Percentiles rank a stretch among this genome's conserved stretches.
Conservation (phyloP, 2,888 invertebrate genomes). For the Andrena bucephala region DNA sequence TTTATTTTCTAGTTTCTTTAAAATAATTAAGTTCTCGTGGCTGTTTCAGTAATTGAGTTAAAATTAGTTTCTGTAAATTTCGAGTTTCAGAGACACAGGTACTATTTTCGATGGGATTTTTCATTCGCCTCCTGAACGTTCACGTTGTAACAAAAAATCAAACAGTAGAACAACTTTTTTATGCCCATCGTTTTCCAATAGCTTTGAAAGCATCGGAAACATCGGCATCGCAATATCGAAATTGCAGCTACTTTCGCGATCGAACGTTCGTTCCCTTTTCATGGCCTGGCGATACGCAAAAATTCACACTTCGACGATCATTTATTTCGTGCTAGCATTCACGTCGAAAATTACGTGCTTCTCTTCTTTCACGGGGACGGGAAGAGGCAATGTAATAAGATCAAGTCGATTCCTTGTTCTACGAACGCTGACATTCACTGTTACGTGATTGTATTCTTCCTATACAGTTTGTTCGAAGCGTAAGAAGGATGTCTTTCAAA, state of each 20-base stretch:
- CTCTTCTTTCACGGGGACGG: conserved; percentile 8
- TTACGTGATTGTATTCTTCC: too few species aligned
- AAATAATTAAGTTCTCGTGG: too few species aligned
- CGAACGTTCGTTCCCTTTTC: conserved; percentile 52
- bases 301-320: conserved; percentile 44
- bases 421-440: not conserved
- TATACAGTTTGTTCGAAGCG: too few species aligned
- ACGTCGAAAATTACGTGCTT: conserved; percentile 10
- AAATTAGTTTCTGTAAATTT: too few species aligned
- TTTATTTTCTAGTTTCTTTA: not conserved
- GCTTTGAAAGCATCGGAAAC: conserved; percentile 19
- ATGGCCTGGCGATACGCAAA: conserved; percentile 46
- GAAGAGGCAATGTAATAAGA: not conserved
- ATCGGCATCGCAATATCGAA: conserved; percentile 43
- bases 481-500: too few species aligned
- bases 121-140: not conserved
- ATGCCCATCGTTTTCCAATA: conserved; percentile 39
- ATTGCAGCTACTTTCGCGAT: conserved; percentile 56
- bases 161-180: conserved; percentile 35
- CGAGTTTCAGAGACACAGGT: not conserved
- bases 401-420: not conserved
- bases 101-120: not conserved
- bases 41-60: too few species aligned
- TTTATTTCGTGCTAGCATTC: conserved; percentile 38
- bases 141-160: conserved; percentile 3